These are phyloP conservation scores for Albula goreensis DNA, from an alignment of 2,113 vertebrate genomes.

Conservation along the genomic window DNA sequence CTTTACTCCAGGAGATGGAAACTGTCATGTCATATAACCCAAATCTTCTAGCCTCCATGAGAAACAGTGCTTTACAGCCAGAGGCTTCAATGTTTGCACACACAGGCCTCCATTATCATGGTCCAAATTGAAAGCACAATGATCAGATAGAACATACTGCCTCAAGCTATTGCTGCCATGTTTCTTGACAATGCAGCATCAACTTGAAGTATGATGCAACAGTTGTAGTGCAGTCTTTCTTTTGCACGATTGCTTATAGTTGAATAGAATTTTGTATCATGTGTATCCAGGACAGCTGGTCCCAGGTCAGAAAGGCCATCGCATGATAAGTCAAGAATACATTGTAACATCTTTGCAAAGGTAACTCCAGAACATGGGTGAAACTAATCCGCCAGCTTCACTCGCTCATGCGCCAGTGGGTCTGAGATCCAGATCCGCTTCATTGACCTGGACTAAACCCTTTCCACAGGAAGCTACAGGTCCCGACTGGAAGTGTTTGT, in stretches of 20 bases:
- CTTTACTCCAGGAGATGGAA: conserved; percentile 46
- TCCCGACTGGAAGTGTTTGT: neutral
- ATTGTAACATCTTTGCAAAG: neutral
- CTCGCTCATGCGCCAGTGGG: neutral
- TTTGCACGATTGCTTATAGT: too few species aligned
- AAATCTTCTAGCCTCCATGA: neutral
- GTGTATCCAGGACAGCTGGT: neutral
- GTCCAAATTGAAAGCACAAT: too few species aligned
- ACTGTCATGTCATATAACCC: conserved; percentile 21
- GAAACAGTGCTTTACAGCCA: neutral
- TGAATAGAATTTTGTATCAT: too few species aligned
- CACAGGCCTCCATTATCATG: too few species aligned
- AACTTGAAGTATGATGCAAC: too few species aligned
- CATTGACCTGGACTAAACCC: neutral
- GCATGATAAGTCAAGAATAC: neutral
- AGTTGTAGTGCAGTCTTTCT: too few species aligned
- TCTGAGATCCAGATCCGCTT: neutral
- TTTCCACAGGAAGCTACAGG: neutral
- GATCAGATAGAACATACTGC: too few species aligned
- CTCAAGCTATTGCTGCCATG: too few species aligned
- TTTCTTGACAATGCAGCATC: too few species aligned
- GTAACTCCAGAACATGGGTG: neutral
- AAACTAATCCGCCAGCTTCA: conserved; percentile 2
- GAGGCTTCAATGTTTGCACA: neutral
- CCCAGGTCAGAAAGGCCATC: neutral